Evolutionary conservation across 1,140 invertebrate species (phyloP), one percentile per base, ranked within the genome.

Genomic region (Drosophila repletoides): DNA sequence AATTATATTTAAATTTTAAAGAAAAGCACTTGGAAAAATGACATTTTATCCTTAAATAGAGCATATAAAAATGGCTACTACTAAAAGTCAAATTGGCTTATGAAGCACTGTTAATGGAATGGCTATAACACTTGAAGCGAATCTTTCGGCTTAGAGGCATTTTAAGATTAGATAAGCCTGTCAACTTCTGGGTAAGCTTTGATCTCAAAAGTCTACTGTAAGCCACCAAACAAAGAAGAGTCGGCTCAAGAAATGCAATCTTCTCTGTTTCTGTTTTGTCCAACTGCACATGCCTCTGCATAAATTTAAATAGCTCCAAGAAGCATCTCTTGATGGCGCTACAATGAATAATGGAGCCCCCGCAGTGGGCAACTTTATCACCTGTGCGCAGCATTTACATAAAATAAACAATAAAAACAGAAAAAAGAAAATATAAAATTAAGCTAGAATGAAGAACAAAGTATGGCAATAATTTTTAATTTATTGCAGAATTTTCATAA

Each of bases 401-500:
- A 74, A 79, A 83, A 77, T 66, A 43, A 26, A 60, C 34, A 68
- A 48, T 19, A 28, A 3, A 15, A 68, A 38, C 21, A n/a, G n/a
- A 34, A 21, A 5, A 2, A 29, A 2, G 12, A 7, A 15, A 28
- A 26, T 43, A 67, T 61, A 53, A 72, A 70, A 83, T 83, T 70
- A 76, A 77, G 74, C 74, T 46, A 72, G 51, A 56, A 28, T 61
- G 56, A 29, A 61, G 36, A 76, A 74, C 68, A 72, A 66, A 76
- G 65, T 64, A 69, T 65, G 59, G 79, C 80, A 86, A 83, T 83
- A 79, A 86, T 84, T 84, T 80, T 80, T 86, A 84, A 86, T 86
- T 84, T 86, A 86, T 86, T 84, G 75, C 71, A 66, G 75, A 79
- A 80, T 75, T 86, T 86, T 86, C 61, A 80, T 86, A 86, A 83